Evolutionary conservation across 2,797 vertebrate species (phyloP).

Genomic region (Poecilia picta): DNA sequence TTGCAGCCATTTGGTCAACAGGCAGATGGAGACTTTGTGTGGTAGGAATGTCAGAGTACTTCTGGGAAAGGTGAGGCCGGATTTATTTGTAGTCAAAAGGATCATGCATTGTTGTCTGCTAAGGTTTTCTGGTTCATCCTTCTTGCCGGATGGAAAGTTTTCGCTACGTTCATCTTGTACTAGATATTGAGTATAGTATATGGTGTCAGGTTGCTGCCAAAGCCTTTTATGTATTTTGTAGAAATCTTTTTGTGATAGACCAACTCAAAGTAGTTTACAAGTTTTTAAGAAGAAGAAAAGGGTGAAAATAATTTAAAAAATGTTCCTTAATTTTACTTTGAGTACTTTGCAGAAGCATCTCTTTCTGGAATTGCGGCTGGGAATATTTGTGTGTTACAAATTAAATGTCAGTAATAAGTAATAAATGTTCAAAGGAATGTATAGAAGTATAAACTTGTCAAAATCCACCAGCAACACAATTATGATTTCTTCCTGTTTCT

Average conservation of each 20-base stretch:
- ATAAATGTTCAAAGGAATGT: no score
- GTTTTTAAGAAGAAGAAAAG: not conserved
- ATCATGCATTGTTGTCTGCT: constrained; percentile 56
- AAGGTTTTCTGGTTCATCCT: constrained; percentile 55
- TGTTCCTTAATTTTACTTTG: not conserved
- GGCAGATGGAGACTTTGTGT: constrained; percentile 63
- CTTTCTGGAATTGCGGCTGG: no score
- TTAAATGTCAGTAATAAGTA: no score
- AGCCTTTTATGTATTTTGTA: not conserved
- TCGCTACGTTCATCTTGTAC: constrained; percentile 45
- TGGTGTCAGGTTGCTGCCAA: not conserved
- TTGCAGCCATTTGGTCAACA: constrained; percentile 55
- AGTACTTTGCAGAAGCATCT: no score
- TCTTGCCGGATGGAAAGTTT: constrained; percentile 33
- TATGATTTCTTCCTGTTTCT: no score
- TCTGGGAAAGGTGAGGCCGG: constrained; percentile 49
- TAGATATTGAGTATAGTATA: constrained; percentile 14
- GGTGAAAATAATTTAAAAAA: not conserved
- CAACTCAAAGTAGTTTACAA: not conserved
- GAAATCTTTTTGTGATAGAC: not conserved
- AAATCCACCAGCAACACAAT: no score
- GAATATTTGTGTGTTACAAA: no score
- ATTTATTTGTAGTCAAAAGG: constrained; percentile 40
- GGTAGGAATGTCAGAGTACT: constrained; percentile 62
- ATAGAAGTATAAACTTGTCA: no score